Conservation (phyloP, 1,140 invertebrate species). For the Pseudomyrmex cubaensis region DNA sequence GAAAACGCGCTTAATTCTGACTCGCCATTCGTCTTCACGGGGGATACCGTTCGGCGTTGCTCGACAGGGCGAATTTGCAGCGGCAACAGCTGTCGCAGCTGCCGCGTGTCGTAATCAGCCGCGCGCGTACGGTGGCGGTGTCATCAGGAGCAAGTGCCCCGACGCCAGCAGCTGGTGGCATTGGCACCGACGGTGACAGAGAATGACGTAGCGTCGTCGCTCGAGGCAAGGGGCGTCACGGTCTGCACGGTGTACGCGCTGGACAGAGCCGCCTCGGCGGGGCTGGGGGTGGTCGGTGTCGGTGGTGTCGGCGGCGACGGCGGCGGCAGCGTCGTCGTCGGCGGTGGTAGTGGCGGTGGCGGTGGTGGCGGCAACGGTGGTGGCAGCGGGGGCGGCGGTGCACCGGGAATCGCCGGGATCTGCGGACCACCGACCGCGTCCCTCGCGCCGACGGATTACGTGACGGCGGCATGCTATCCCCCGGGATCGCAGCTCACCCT, state of each 20-base stretch:
- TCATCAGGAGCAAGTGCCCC: conserved; percentile 57
- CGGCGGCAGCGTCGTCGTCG: conserved; percentile 56
- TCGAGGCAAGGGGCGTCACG: conserved; percentile 77
- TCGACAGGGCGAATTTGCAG: conserved; percentile 41
- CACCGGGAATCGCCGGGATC: conserved; percentile 78
- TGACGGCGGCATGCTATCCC: conserved; percentile 82
- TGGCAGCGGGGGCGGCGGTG: conserved; percentile 63
- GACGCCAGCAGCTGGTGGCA: conserved; percentile 68
- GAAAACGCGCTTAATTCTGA: not conserved
- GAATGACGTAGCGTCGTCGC: conserved; percentile 78
- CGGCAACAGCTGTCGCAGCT: conserved; percentile 71
- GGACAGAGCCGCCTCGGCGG: conserved; percentile 83
- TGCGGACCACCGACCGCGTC: conserved; percentile 79
- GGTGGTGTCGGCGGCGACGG: conserved; percentile 70
- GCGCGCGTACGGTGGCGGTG: conserved; percentile 32
- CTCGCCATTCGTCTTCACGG: not conserved
- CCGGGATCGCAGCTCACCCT: conserved; percentile 76
- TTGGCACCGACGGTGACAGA: conserved; percentile 70
- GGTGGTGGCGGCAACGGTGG: conserved; percentile 73
- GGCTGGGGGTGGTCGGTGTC: conserved; percentile 84
- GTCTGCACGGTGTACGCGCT: conserved; percentile 84
- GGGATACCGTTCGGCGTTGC: not conserved
- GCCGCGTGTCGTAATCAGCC: conserved; percentile 55
- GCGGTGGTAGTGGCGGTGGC: conserved; percentile 73
- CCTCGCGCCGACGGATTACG: conserved; percentile 81